Evolutionary conservation across 2,797 vertebrate species (phyloP), one percentile per base, ranked within the genome.

Genomic region (Australoheros facetus): DNA sequence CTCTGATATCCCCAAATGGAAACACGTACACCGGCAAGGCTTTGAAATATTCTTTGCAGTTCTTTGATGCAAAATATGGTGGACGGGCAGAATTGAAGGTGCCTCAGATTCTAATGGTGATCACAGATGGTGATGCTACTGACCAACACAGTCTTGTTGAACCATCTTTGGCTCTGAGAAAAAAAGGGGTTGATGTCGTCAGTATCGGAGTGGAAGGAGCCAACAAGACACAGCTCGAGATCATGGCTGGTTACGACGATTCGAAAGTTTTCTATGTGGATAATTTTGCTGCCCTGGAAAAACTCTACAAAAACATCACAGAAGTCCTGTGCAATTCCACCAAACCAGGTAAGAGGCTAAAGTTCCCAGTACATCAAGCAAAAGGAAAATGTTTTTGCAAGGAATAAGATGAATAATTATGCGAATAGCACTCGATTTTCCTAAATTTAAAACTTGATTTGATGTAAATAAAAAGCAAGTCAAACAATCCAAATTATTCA

Each of bases 101-200:
- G 39, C 89, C 95, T 7, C 94, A 95, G 88, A 90, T 97, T 55
- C 84, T 97, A 66, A 88, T 97, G 86, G 90, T 96, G 55, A 95
- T 97, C 85, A 97, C 96, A 2, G 96, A 96, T 21, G 95, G 96
- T 1, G 85, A 91, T 0, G 95, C 96, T 2, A 93, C 90, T 0
- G 95, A 96, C 70, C 34, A 0, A 0, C 0, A 58, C 13, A 73
- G 37, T 3, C 91, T 97, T 71, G 59, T 1, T 0, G 51, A 19
- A 2, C 81, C 82, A 0, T 87, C 94, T 0, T 0, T 28, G 42
- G 84, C 83, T 2, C 89, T 97, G 77, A 81, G 71, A 3, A 4
- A 90, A 1, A 56, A 77, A 8, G 83, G 77, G 0, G 88, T 97
- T 54, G 77, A 7, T 0, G 80, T 97, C n/a, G 93, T 95, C 87